Evolutionary conservation across 2,888 invertebrate species (phyloP).

Genomic region (Drosophila meridionalis): DNA sequence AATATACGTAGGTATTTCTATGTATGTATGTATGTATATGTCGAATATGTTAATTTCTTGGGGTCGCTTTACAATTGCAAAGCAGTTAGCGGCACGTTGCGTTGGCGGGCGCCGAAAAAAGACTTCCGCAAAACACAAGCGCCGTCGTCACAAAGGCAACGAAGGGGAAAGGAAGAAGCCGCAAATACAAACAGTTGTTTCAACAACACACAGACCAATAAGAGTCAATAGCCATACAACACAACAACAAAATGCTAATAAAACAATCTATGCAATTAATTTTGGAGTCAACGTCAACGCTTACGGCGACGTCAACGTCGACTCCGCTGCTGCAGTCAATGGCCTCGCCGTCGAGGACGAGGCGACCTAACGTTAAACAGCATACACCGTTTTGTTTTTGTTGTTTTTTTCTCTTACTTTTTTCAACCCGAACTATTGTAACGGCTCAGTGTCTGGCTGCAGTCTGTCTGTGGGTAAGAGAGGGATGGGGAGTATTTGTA

Average conservation of each 20-base stretch:
- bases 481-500: slow-evolving; percentile 16
- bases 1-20: slow-evolving; percentile 1
- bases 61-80: slow-evolving; percentile 38
- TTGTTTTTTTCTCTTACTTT: slow-evolving; percentile 21
- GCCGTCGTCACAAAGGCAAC: slow-evolving; percentile 53
- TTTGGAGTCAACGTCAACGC: slow-evolving; percentile 47
- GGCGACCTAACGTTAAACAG: slow-evolving; percentile 55
- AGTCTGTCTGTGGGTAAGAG: slow-evolving; percentile 32
- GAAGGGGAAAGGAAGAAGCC: slow-evolving; percentile 6
- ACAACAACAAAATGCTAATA: slow-evolving; percentile 31
- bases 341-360: slow-evolving; percentile 66
- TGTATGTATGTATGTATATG: background rate
- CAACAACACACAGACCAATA: slow-evolving; percentile 49
- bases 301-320: slow-evolving; percentile 28
- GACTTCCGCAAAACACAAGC: slow-evolving; percentile 60
- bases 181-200: slow-evolving; percentile 56
- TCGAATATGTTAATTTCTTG: slow-evolving; percentile 30
- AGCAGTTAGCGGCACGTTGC: slow-evolving; percentile 66
- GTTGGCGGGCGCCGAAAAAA: slow-evolving; percentile 67
- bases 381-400: slow-evolving; percentile 29
- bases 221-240: slow-evolving; percentile 11
- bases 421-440: slow-evolving; percentile 37
- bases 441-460: slow-evolving; percentile 50
- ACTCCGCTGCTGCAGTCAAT: slow-evolving; percentile 58
- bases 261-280: slow-evolving; percentile 62